Evolutionary conservation across 2,888 invertebrate species (phyloP).

Genomic region (Ashinkailepas kermadecensis): DNA sequence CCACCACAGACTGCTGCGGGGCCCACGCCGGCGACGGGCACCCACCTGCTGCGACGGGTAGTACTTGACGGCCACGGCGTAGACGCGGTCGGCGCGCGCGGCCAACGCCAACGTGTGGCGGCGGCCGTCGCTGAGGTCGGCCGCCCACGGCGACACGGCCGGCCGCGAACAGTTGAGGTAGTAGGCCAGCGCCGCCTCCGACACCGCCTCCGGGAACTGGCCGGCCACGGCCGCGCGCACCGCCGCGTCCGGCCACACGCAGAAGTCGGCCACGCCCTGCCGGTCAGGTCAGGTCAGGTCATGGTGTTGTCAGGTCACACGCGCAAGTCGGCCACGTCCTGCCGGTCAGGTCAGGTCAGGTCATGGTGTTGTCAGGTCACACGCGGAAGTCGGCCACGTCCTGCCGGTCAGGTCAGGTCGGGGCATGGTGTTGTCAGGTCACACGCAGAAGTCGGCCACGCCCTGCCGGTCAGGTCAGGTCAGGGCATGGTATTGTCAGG

Average conservation of each 20-base stretch:
- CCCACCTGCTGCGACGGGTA: background rate
- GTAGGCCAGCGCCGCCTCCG: constrained; percentile 61
- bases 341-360: too few relatives aligned
- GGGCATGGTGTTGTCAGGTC: too few relatives aligned
- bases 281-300: background rate
- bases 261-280: constrained; percentile 4
- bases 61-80: constrained; percentile 6
- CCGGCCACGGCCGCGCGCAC: background rate
- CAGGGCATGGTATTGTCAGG: too few relatives aligned
- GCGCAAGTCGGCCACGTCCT: too few relatives aligned
- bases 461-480: too few relatives aligned
- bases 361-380: too few relatives aligned
- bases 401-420: too few relatives aligned
- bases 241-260: constrained; percentile 3
- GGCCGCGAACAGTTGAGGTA: constrained; percentile 76
- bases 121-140: background rate
- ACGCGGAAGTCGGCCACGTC: too few relatives aligned
- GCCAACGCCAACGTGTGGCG: background rate
- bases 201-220: constrained; percentile 42
- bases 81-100: background rate
- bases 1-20: too few relatives aligned
- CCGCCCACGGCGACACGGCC: constrained; percentile 55
- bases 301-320: too few relatives aligned
- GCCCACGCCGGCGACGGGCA: too few relatives aligned
- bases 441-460: too few relatives aligned